phyloP scores from a whole-genome alignment of 37 sponge, comb jelly and placozoan species.

The Geodia barretti region DNA sequence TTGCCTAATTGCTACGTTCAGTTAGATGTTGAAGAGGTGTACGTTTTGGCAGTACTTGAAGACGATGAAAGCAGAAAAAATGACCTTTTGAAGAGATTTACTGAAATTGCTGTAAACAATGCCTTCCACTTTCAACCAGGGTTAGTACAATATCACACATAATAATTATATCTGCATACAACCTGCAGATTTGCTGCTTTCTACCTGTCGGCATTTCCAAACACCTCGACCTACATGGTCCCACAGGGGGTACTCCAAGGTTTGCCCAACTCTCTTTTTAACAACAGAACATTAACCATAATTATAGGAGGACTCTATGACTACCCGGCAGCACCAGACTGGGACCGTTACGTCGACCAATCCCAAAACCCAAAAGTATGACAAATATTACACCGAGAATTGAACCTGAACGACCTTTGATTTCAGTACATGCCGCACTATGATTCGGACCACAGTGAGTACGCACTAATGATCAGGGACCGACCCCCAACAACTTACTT shows the following conservation, averaged over 20 bases:
- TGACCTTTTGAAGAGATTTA: constrained; percentile 27
- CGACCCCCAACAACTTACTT: constrained; percentile 52
- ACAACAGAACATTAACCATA: too few species aligned
- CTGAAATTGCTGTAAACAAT: constrained; percentile 15
- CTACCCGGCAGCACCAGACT: constrained; percentile 55
- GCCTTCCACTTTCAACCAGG: constrained; percentile 52
- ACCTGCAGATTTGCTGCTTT: constrained; percentile 42
- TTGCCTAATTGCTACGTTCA: background rate
- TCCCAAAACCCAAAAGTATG: constrained; percentile 44
- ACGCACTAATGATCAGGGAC: constrained; percentile 54
- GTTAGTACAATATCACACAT: background rate
- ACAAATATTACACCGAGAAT: background rate
- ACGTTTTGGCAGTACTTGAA: constrained; percentile 37
- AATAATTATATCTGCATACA: background rate
- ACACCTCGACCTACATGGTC: constrained; percentile 20
- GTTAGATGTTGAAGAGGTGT: constrained; percentile 36
- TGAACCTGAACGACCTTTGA: background rate
- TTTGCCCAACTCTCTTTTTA: constrained; percentile 1
- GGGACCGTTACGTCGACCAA: constrained; percentile 59
- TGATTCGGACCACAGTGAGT: constrained; percentile 49
- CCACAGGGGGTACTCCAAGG: constrained; percentile 56
- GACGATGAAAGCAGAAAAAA: constrained; percentile 20
- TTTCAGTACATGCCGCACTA: constrained; percentile 55
- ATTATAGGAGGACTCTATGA: constrained; percentile 61
- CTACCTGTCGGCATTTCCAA: constrained; percentile 59